Conservation (phyloP, 2,113 vertebrate genomes). For the Dunckerocampus dactyliophorus region DNA sequence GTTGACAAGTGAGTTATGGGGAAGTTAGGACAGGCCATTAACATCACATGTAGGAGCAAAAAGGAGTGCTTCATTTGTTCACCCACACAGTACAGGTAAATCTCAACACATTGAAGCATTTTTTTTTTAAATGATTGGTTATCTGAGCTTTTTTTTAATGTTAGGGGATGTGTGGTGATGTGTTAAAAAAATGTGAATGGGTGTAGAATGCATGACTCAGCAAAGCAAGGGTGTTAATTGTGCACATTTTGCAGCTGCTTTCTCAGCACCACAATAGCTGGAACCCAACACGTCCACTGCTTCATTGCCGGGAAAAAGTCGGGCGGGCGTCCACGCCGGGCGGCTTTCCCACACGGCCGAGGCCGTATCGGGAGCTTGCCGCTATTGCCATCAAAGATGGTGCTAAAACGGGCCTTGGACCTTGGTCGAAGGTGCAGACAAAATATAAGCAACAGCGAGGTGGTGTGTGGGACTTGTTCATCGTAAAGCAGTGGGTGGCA, state of each 20-base stretch:
- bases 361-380: conserved; percentile 26
- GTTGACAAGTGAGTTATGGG: too few relatives aligned
- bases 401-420: conserved; percentile 48
- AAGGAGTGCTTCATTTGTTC: too few relatives aligned
- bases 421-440: conserved; percentile 57
- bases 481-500: conserved; percentile 55
- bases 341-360: conserved; percentile 37
- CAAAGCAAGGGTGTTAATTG: background rate
- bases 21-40: too few relatives aligned
- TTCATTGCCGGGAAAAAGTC: background rate
- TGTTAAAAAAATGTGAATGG: background rate
- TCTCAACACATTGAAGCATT: too few relatives aligned
- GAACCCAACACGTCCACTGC: background rate
- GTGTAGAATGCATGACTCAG: background rate
- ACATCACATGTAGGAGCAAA: too few relatives aligned
- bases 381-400: conserved; percentile 52
- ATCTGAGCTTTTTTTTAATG: too few relatives aligned
- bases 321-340: background rate
- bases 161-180: too few relatives aligned
- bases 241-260: background rate
- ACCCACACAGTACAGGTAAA: too few relatives aligned
- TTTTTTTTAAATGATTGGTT: too few relatives aligned
- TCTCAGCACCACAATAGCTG: conserved; percentile 3
- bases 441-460: conserved; percentile 55
- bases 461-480: conserved; percentile 45